phyloP scores from a whole-genome alignment of 1,140 invertebrate genomes.

The Bradynema listronoti region DNA sequence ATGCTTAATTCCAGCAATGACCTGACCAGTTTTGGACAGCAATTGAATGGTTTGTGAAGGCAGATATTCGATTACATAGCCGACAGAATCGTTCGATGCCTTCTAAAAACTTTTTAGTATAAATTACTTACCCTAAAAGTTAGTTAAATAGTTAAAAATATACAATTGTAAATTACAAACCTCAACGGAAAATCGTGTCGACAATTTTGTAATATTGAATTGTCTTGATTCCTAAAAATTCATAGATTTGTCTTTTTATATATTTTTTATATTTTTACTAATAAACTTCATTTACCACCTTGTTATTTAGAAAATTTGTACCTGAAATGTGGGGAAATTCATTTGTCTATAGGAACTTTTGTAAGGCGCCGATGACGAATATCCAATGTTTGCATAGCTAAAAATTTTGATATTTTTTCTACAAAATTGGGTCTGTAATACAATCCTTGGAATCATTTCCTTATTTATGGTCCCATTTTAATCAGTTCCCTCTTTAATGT shows the following conservation, averaged over 20 bases:
- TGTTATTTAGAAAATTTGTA: slow-evolving; percentile 10
- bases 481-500: slow-evolving; percentile 10
- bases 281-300: neutral
- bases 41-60: neutral
- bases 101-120: neutral
- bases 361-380: slow-evolving; percentile 45
- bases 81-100: neutral
- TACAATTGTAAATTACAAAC: too few species aligned
- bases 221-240: neutral
- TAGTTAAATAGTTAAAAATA: too few species aligned
- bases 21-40: too few species aligned
- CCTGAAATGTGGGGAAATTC: slow-evolving; percentile 53
- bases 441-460: slow-evolving; percentile 15
- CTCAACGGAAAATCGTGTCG: too few species aligned
- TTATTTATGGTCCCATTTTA: slow-evolving; percentile 2
- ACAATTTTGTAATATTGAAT: too few species aligned
- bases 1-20: neutral
- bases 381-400: slow-evolving; percentile 55
- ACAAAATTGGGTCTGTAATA: neutral
- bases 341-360: slow-evolving; percentile 50
- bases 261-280: neutral
- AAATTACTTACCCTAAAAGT: neutral
- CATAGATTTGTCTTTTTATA: neutral
- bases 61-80: neutral
- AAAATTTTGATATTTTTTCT: slow-evolving; percentile 15